These are phyloP conservation scores for Rotaria macrura DNA, from an alignment of 2,888 invertebrate genomes.

Conservation along the genomic window DNA sequence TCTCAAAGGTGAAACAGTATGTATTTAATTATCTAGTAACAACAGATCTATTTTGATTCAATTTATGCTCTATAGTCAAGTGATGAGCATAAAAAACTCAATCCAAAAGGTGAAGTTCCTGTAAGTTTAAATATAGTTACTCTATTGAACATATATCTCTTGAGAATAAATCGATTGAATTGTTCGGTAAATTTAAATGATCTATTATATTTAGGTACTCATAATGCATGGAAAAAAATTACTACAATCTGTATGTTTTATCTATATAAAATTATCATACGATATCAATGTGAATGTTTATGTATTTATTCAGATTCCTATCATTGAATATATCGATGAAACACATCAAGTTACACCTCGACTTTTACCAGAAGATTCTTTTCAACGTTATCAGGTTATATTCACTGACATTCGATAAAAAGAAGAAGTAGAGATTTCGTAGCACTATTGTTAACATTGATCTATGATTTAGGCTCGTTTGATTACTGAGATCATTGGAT, in stretches of 20 bases:
- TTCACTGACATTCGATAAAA: neutral
- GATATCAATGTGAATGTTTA: neutral
- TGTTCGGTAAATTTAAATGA: neutral
- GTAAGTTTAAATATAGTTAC: neutral
- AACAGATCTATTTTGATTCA: neutral
- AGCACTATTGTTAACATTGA: no score
- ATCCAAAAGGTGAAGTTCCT: slow-evolving; percentile 13
- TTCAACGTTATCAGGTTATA: neutral
- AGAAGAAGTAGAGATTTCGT: neutral
- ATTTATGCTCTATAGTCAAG: neutral
- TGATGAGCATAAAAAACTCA: neutral
- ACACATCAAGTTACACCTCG: neutral
- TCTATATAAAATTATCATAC: neutral
- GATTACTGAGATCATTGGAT: neutral
- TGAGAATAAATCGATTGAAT: no score
- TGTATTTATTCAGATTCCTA: neutral
- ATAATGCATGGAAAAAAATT: neutral
- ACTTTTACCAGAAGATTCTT: neutral
- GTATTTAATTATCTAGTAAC: neutral
- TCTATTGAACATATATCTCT: no score
- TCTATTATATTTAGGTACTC: neutral
- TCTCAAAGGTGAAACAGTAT: neutral
- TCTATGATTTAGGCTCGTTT: neutral
- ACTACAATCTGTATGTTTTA: neutral
- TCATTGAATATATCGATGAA: slow-evolving; percentile 9